phyloP scores from a whole-genome alignment of 2,797 vertebrate genomes.

The Spea hammondii region DNA sequence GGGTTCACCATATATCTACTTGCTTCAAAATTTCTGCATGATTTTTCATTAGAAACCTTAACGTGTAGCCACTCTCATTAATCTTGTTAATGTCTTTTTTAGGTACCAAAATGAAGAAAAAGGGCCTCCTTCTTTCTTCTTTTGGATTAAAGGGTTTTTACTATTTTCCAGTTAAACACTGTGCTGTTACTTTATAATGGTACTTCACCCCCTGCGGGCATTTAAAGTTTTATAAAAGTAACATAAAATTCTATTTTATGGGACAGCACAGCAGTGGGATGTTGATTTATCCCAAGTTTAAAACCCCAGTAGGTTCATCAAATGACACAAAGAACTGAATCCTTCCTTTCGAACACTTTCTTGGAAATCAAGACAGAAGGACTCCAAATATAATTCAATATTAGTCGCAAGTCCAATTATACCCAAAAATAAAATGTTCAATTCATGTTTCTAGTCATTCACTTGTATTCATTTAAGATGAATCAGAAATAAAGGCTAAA shows the following conservation, averaged over 20 bases:
- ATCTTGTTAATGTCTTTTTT: constrained; percentile 39
- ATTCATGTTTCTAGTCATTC: too few species aligned
- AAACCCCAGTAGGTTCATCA: neutral
- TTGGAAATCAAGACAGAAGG: neutral
- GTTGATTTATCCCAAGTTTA: neutral
- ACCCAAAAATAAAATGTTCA: neutral
- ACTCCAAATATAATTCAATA: too few species aligned
- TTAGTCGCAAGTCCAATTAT: neutral
- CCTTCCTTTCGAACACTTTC: too few species aligned
- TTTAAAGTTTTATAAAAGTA: constrained; percentile 34
- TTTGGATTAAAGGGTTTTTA: constrained; percentile 44
- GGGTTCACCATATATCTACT: neutral
- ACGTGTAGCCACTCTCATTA: constrained; percentile 29
- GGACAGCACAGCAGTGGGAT: constrained; percentile 2
- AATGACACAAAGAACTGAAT: neutral
- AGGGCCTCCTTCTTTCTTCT: constrained; percentile 33
- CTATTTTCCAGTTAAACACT: constrained; percentile 37
- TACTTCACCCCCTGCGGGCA: constrained; percentile 33
- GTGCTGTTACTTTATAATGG: constrained; percentile 39
- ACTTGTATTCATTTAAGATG: too few species aligned
- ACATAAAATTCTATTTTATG: constrained; percentile 30
- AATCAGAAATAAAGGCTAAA: too few species aligned
- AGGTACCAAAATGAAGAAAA: constrained; percentile 5
- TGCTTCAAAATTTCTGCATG: neutral
- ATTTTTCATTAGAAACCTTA: constrained; percentile 4